These are phyloP conservation scores for Siniperca chuatsi DNA, from an alignment of 2,113 vertebrate genomes.

Conservation along the genomic window DNA sequence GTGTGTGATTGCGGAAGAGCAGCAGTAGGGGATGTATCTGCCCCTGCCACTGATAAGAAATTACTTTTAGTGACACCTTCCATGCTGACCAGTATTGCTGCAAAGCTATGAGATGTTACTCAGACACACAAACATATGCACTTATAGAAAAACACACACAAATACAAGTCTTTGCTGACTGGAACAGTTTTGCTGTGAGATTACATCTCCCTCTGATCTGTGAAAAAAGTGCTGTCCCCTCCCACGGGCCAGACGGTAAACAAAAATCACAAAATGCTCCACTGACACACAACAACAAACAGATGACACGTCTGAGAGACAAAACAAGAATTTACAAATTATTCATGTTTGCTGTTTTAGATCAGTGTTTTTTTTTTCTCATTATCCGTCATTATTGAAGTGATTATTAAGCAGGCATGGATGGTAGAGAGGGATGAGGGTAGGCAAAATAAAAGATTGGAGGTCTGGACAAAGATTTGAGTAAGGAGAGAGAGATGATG, in stretches of 20 bases:
- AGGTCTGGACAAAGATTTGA: conserved; percentile 46
- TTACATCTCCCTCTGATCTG: conserved; percentile 65
- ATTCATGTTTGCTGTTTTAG: conserved; percentile 57
- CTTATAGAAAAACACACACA: conserved; percentile 23
- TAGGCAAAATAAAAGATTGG: conserved; percentile 15
- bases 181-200: conserved; percentile 39
- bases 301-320: conserved; percentile 39
- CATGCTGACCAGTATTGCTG: conserved; percentile 37
- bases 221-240: conserved; percentile 22
- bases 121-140: conserved; percentile 35
- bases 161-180: conserved; percentile 5
- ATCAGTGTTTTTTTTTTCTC: conserved; percentile 43
- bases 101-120: conserved; percentile 30
- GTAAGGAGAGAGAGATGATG: conserved; percentile 13
- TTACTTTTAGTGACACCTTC: conserved; percentile 51
- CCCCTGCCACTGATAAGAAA: conserved; percentile 59
- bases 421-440: conserved; percentile 16
- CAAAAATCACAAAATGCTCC: conserved; percentile 52
- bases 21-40: conserved; percentile 37
- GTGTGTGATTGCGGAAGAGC: conserved; percentile 32
- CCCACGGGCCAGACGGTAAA: conserved; percentile 44
- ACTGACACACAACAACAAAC: conserved; percentile 47
- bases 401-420: conserved; percentile 42
- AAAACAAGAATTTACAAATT: conserved; percentile 56
- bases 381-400: conserved; percentile 52